phyloP scores from a whole-genome alignment of 2,113 vertebrate genomes.

The Sceloporus undulatus region DNA sequence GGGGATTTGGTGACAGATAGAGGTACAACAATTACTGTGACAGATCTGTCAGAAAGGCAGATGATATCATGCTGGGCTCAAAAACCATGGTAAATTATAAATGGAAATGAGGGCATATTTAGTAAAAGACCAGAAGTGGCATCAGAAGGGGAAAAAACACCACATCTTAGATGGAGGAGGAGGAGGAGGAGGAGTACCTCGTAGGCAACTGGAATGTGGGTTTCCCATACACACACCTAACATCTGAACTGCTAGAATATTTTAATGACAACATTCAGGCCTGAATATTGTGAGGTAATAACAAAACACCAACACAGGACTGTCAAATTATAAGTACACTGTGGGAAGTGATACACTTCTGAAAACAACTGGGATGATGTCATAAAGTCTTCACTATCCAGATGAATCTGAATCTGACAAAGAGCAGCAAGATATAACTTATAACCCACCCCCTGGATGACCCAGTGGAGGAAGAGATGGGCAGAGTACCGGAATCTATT shows the following conservation, averaged over 20 bases:
- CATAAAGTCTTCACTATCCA: neutral
- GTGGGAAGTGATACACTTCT: neutral
- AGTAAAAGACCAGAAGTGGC: constrained; percentile 52
- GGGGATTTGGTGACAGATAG: constrained; percentile 52
- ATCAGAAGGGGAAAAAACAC: constrained; percentile 13
- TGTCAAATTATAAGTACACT: neutral
- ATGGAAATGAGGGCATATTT: constrained; percentile 66
- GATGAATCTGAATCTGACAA: too few relatives aligned
- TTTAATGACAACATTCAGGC: neutral
- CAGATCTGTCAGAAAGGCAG: constrained; percentile 66
- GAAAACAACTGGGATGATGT: neutral
- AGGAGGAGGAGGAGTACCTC: constrained; percentile 22
- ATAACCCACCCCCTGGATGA: too few relatives aligned
- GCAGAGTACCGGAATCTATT: too few relatives aligned
- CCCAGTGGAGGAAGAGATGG: too few relatives aligned
- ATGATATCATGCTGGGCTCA: constrained; percentile 53
- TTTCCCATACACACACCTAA: neutral
- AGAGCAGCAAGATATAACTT: too few relatives aligned
- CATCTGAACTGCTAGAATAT: neutral
- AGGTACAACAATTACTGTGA: constrained; percentile 68
- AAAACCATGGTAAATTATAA: constrained; percentile 73
- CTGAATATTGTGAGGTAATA: neutral
- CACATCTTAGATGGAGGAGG: constrained; percentile 43
- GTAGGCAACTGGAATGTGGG: neutral
- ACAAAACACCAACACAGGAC: neutral